These are phyloP conservation scores for Florisuga fusca DNA, from an alignment of 2,797 vertebrate species.

Conservation along the genomic window DNA sequence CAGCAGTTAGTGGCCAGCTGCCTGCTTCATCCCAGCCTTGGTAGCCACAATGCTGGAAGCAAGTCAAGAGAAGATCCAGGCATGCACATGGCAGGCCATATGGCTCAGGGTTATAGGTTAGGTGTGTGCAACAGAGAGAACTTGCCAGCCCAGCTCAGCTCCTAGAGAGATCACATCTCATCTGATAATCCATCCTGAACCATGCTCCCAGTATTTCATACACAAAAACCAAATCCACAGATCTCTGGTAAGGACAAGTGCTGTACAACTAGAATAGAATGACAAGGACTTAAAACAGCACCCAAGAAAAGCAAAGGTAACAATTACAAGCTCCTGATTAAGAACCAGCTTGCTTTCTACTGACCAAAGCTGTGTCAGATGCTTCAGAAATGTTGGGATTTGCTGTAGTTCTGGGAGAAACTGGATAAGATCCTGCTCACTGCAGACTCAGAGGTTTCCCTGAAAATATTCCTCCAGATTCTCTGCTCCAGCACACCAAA, in stretches of 20 bases:
- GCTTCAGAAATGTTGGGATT: neutral
- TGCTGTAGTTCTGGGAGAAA: neutral
- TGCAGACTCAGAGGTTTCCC: neutral
- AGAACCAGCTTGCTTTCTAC: neutral
- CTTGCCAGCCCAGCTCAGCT: neutral
- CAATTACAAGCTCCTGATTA: neutral
- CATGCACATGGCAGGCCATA: constrained; percentile 4
- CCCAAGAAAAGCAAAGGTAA: neutral
- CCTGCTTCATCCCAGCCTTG: neutral
- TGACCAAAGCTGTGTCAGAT: neutral
- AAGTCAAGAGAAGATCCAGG: constrained; percentile 6
- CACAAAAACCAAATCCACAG: neutral
- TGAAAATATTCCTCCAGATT: neutral
- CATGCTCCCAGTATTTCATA: neutral
- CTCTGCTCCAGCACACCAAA: neutral
- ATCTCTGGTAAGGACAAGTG: neutral
- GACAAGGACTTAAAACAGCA: neutral
- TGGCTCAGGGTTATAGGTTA: constrained; percentile 21
- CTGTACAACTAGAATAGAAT: neutral
- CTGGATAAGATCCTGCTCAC: neutral
- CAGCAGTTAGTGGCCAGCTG: constrained; percentile 50
- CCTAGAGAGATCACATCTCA: neutral
- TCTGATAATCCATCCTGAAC: neutral
- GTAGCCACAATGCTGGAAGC: constrained; percentile 24
- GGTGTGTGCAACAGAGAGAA: neutral